Percentiles rank a stretch among this genome's conserved stretches.
Evolutionary conservation across 1,140 invertebrate genomes (phyloP).

Genomic region (Temnothorax curvispinosus): DNA sequence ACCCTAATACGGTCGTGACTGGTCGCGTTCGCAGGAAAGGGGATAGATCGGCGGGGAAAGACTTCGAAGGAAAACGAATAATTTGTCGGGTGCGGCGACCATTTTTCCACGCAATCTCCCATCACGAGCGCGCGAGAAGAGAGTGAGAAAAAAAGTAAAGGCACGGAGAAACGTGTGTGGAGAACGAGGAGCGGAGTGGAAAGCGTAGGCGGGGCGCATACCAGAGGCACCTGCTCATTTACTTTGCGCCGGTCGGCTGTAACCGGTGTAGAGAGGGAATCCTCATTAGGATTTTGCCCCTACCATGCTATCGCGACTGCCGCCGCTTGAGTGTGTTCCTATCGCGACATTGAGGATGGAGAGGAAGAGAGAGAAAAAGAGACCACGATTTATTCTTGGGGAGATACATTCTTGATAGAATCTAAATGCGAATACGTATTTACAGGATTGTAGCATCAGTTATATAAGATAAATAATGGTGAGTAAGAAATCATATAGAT

Average conservation of each 20-base stretch:
- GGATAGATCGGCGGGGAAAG: neutral
- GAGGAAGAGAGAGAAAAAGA: conserved; percentile 16
- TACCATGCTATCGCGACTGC: conserved; percentile 63
- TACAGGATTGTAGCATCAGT: conserved; percentile 28
- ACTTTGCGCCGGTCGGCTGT: conserved; percentile 68
- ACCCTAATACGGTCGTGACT: conserved; percentile 59
- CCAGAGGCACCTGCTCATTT: conserved; percentile 82
- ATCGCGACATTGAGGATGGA: conserved; percentile 31
- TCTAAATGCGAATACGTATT: conserved; percentile 24
- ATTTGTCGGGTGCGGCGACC: conserved; percentile 58
- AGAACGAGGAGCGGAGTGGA: conserved; percentile 73
- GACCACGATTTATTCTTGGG: conserved; percentile 30
- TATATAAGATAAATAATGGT: conserved; percentile 37
- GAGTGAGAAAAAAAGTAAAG: neutral
- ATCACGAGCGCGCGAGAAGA: conserved; percentile 6
- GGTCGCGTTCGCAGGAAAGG: conserved; percentile 11
- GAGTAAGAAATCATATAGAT: conserved; percentile 15
- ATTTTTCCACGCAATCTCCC: conserved; percentile 66
- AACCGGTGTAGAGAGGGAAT: conserved; percentile 63
- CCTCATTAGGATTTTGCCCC: conserved; percentile 77
- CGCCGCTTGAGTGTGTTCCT: conserved; percentile 17
- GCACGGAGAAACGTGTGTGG: conserved; percentile 25
- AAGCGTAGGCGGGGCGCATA: conserved; percentile 83
- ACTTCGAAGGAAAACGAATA: conserved; percentile 43
- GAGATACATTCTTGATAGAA: conserved; percentile 24